Conservation (phyloP, 1,140 invertebrate genomes). For the Tyrophagus putrescentiae region DNA sequence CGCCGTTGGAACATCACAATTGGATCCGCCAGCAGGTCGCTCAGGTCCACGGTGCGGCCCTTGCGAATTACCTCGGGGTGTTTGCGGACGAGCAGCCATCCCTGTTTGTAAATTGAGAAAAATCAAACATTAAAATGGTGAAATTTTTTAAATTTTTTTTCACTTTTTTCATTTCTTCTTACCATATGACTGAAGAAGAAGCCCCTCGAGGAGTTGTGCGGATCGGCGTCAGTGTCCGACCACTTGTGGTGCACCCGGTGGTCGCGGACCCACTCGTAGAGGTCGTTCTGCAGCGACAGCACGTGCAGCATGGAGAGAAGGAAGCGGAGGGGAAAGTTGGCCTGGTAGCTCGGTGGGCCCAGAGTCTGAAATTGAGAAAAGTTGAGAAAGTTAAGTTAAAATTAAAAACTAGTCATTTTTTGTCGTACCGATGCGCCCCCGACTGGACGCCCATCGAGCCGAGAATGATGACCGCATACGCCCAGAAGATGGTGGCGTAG, state of each 20-base stretch:
- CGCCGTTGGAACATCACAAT: slow-evolving; percentile 47
- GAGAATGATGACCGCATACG: slow-evolving; percentile 48
- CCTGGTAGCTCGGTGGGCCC: slow-evolving; percentile 44
- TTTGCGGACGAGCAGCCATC: slow-evolving; percentile 77
- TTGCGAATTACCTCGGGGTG: slow-evolving; percentile 61
- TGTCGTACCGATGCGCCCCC: slow-evolving; percentile 35
- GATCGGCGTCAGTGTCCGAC: slow-evolving; percentile 62
- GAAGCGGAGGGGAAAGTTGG: slow-evolving; percentile 37
- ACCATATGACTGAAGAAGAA: slow-evolving; percentile 72
- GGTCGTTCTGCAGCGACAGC: slow-evolving; percentile 74
- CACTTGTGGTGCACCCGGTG: slow-evolving; percentile 73
- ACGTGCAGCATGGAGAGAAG: slow-evolving; percentile 47
- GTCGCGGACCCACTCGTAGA: slow-evolving; percentile 84
- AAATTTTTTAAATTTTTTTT: too few species aligned
- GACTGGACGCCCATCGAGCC: slow-evolving; percentile 7
- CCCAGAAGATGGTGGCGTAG: slow-evolving; percentile 57
- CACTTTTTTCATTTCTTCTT: too few species aligned
- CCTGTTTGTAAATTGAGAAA: too few species aligned
- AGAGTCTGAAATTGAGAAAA: too few species aligned
- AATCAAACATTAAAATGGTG: too few species aligned
- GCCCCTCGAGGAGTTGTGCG: slow-evolving; percentile 58
- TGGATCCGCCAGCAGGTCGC: slow-evolving; percentile 64
- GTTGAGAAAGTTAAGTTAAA: too few species aligned
- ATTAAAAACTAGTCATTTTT: too few species aligned
- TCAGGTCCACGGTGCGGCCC: slow-evolving; percentile 56